A percentile compares a stretch with the other conserved stretches of the same genome.
phyloP scores from a whole-genome alignment of 2,797 vertebrate species.

The Bovichtus diacanthus region DNA sequence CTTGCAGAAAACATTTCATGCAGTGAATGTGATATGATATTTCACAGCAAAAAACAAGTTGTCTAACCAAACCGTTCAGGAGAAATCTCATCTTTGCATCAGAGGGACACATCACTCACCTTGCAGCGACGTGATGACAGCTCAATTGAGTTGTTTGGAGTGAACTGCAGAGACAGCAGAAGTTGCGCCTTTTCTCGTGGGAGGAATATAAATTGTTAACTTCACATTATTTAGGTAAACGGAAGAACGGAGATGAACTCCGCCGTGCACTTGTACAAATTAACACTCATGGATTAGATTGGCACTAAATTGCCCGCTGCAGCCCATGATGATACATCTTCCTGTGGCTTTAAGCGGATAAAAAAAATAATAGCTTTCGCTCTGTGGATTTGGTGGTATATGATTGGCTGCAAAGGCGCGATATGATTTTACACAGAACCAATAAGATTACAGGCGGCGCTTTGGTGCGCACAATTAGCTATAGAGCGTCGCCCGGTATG shows the following conservation, averaged over 20 bases:
- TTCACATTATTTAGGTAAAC: conserved; percentile 33
- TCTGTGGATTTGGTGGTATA: conserved; percentile 31
- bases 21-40: background rate
- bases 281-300: conserved; percentile 36
- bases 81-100: conserved; percentile 17
- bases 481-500: background rate
- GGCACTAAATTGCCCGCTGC: conserved; percentile 47
- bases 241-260: conserved; percentile 8
- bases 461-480: rapidly evolving
- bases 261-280: conserved; percentile 54
- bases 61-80: background rate
- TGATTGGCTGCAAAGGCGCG: conserved; percentile 62
- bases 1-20: background rate
- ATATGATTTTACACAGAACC: conserved; percentile 51
- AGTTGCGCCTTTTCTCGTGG: conserved; percentile 19
- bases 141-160: conserved; percentile 43
- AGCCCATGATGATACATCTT: conserved; percentile 40
- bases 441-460: conserved; percentile 39
- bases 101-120: conserved; percentile 66
- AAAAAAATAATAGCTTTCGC: conserved; percentile 58
- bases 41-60: background rate
- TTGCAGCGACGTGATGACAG: conserved; percentile 60
- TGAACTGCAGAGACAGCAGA: conserved; percentile 30
- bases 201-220: conserved; percentile 18
- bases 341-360: conserved; percentile 70